phyloP scores from a whole-genome alignment of 2,888 invertebrate species.

The Drosophila ezoana region DNA sequence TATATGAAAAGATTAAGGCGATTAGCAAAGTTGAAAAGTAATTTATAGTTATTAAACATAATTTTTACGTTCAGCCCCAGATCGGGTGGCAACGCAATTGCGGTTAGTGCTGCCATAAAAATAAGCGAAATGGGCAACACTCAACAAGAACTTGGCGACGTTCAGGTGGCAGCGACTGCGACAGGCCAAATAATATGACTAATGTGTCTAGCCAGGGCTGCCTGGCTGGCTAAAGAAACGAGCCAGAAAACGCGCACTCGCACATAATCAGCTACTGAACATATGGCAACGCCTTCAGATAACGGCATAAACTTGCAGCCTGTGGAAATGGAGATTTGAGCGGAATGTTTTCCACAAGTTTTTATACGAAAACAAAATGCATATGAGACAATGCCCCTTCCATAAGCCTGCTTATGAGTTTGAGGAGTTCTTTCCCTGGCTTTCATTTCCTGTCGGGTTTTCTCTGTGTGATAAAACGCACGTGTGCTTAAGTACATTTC shows the following conservation, averaged over 20 bases:
- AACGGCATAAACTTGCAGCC: constrained; percentile 42
- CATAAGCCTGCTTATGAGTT: constrained; percentile 11
- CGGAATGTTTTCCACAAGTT: constrained; percentile 35
- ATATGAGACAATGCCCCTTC: constrained; percentile 16
- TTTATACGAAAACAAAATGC: constrained; percentile 33
- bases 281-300: constrained; percentile 53
- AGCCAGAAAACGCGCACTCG: background rate
- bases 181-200: constrained; percentile 65
- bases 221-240: constrained; percentile 16
- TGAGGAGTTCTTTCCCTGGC: constrained; percentile 26
- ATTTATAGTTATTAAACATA: constrained; percentile 51
- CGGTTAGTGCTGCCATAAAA: constrained; percentile 54
- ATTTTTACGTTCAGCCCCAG: constrained; percentile 23
- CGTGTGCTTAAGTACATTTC: constrained; percentile 57
- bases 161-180: constrained; percentile 8
- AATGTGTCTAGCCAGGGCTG: constrained; percentile 76
- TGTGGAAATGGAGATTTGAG: constrained; percentile 16
- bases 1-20: constrained; percentile 59
- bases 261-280: constrained; percentile 27
- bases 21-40: constrained; percentile 34
- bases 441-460: constrained; percentile 44
- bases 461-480: constrained; percentile 55
- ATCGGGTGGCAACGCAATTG: constrained; percentile 52
- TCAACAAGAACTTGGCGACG: background rate
- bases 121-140: constrained; percentile 15